These are phyloP conservation scores for Xyliphius kryptos DNA, from an alignment of 2,113 vertebrate genomes.

Conservation along the genomic window DNA sequence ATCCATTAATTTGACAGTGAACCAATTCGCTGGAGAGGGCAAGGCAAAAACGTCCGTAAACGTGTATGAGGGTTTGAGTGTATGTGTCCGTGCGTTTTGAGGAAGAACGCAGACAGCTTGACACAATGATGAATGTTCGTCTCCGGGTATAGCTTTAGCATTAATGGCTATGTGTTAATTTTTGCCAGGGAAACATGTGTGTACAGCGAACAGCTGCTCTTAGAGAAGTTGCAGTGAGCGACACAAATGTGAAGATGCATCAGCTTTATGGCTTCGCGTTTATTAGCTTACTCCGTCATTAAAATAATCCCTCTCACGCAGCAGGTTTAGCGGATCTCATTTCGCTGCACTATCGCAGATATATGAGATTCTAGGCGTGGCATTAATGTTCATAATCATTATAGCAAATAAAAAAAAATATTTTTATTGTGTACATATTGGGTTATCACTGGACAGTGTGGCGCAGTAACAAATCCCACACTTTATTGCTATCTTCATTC, in stretches of 20 bases:
- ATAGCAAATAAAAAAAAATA: too few relatives aligned
- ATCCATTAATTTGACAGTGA: constrained; percentile 42
- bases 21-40: constrained; percentile 27
- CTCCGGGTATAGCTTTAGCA: constrained; percentile 19
- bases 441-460: too few relatives aligned
- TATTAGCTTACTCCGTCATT: constrained; percentile 48
- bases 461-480: too few relatives aligned
- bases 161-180: constrained; percentile 32
- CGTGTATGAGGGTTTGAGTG: background rate
- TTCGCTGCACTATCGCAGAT: background rate
- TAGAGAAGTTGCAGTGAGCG: constrained; percentile 19
- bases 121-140: constrained; percentile 26
- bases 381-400: too few relatives aligned
- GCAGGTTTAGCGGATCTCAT: constrained; percentile 4
- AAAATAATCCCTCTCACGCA: constrained; percentile 27
- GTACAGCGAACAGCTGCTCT: constrained; percentile 27
- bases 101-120: constrained; percentile 6
- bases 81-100: background rate
- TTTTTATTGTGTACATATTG: too few relatives aligned
- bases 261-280: constrained; percentile 33
- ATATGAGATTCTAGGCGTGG: too few relatives aligned
- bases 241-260: constrained; percentile 37
- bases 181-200: constrained; percentile 18
- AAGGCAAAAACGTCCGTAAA: too few relatives aligned
- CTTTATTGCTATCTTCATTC: too few relatives aligned